Percentiles rank a stretch among this genome's conserved stretches.
These are phyloP conservation scores for Colossoma macropomum DNA, from an alignment of 2,113 vertebrate species.

Conservation along the genomic window DNA sequence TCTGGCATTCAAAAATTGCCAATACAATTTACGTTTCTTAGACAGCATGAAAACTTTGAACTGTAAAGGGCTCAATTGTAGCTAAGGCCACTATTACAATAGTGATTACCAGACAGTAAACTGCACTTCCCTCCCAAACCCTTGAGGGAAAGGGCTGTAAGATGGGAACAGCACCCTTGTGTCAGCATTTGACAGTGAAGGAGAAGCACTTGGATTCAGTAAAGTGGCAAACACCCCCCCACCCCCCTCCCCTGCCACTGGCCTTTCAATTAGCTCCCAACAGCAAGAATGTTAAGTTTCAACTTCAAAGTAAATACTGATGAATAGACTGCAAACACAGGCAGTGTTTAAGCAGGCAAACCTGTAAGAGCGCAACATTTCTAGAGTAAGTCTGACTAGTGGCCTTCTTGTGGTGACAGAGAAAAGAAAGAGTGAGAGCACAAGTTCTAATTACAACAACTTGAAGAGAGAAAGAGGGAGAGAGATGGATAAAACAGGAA, in stretches of 20 bases:
- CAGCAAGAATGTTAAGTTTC: conserved; percentile 65
- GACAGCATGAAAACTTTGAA: no score
- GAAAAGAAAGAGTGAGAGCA: background rate
- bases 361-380: conserved; percentile 40
- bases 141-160: background rate
- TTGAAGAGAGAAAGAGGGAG: conserved; percentile 24
- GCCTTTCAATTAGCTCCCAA: conserved; percentile 67
- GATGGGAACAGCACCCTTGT: background rate
- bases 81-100: background rate
- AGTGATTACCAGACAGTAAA: background rate
- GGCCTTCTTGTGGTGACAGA: background rate
- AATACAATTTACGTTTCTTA: no score
- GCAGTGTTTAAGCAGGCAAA: conserved; percentile 41
- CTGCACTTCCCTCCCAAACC: background rate
- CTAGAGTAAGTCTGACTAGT: conserved; percentile 15
- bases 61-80: no score
- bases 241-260: conserved; percentile 31
- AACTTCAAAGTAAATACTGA: conserved; percentile 68
- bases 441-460: conserved; percentile 22
- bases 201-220: conserved; percentile 31
- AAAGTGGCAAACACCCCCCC: conserved; percentile 1
- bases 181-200: conserved; percentile 13
- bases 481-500: background rate
- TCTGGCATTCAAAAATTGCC: no score
- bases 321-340: conserved; percentile 61